Conservation (phyloP, 1,140 invertebrate genomes). For the Saccostrea glomerata region DNA sequence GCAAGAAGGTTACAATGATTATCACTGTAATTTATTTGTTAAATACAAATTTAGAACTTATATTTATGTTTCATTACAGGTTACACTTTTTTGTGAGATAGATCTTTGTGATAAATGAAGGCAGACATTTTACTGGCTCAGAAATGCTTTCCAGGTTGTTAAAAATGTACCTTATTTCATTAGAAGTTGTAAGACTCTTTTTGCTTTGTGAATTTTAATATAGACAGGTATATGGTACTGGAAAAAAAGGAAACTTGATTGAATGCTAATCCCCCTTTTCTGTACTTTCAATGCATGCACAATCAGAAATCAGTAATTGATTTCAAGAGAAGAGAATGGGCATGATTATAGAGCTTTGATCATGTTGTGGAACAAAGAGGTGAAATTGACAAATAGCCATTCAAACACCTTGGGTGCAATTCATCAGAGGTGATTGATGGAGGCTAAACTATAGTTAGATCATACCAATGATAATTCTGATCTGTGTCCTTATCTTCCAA, state of each 20-base stretch:
- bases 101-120: constrained; percentile 6
- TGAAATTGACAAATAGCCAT: constrained; percentile 16
- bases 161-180: background rate
- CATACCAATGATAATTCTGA: background rate
- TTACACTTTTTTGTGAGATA: background rate
- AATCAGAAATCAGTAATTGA: constrained; percentile 16
- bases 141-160: background rate
- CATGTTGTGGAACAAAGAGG: background rate
- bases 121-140: background rate
- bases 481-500: background rate
- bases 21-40: constrained; percentile 16
- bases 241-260: background rate
- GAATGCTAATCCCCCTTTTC: constrained; percentile 4
- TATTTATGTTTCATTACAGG: background rate
- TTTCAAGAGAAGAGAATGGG: constrained; percentile 8
- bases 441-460: constrained; percentile 19
- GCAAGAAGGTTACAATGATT: constrained; percentile 3
- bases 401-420: constrained; percentile 7
- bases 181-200: background rate
- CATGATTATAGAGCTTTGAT: background rate
- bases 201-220: background rate
- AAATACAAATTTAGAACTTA: constrained; percentile 18
- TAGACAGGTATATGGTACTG: background rate
- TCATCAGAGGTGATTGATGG: constrained; percentile 13
- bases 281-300: background rate